Percentiles rank a stretch among this genome's conserved stretches.
phyloP scores from a whole-genome alignment of 2,888 invertebrate species.

The Idaea biselata region DNA sequence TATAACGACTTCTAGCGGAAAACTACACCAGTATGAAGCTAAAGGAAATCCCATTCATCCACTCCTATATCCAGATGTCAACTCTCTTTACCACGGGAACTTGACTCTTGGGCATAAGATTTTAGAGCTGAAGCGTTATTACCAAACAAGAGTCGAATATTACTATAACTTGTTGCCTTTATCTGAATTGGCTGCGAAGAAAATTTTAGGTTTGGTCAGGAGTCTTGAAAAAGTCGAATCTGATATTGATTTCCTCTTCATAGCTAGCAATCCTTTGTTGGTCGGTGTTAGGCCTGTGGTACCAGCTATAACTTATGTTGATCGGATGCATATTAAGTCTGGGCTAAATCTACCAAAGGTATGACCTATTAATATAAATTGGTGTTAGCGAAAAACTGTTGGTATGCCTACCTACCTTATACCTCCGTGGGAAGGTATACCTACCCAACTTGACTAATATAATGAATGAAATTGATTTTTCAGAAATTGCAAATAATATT shows the following conservation, averaged over 20 bases:
- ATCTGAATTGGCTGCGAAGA: conserved; percentile 61
- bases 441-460: conserved; percentile 3
- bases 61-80: conserved; percentile 71
- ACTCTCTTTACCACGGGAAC: conserved; percentile 62
- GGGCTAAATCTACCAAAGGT: conserved; percentile 56
- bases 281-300: conserved; percentile 64
- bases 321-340: conserved; percentile 66
- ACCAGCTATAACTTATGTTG: conserved; percentile 60
- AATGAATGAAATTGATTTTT: conserved; percentile 28
- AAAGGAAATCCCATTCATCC: conserved; percentile 79
- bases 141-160: conserved; percentile 59
- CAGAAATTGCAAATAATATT: conserved; percentile 57
- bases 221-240: conserved; percentile 61
- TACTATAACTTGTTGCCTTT: conserved; percentile 59
- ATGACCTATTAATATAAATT: conserved; percentile 13
- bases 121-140: conserved; percentile 52
- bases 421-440: too few species aligned
- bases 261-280: conserved; percentile 61
- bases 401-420: too few species aligned
- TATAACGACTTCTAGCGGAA: conserved; percentile 72
- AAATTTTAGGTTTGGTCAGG: conserved; percentile 57
- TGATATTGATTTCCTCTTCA: conserved; percentile 67
- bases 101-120: conserved; percentile 64
- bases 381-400: background rate
- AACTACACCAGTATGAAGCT: conserved; percentile 69